Evolutionary conservation across 1,140 invertebrate species (phyloP).

Genomic region (Dufourea novaeangliae): DNA sequence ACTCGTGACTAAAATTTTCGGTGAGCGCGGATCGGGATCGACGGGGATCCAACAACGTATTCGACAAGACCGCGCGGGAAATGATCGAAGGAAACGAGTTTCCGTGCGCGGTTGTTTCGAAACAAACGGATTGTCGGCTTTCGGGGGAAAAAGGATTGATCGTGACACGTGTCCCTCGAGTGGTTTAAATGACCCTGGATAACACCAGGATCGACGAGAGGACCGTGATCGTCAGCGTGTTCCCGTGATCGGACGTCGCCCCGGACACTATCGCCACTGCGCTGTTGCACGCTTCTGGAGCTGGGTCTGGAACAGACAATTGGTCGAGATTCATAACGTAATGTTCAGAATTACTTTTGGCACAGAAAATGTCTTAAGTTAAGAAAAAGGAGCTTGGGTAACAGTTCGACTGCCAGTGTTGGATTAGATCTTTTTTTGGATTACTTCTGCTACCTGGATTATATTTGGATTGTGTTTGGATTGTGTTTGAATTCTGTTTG

Average conservation of each 20-base stretch:
- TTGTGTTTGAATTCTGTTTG: too few species aligned
- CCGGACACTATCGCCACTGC: constrained; percentile 83
- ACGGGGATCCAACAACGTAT: too few species aligned
- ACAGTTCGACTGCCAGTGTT: too few species aligned
- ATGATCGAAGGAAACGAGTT: constrained; percentile 40
- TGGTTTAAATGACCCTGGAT: constrained; percentile 67
- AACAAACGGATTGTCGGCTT: constrained; percentile 40
- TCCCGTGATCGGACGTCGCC: constrained; percentile 64
- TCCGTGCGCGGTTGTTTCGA: constrained; percentile 30
- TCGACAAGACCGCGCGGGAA: constrained; percentile 34
- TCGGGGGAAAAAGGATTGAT: constrained; percentile 42
- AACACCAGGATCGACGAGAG: constrained; percentile 60
- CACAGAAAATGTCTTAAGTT: too few species aligned
- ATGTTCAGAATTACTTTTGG: too few species aligned
- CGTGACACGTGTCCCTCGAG: constrained; percentile 21
- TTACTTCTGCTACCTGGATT: too few species aligned
- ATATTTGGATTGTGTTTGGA: too few species aligned
- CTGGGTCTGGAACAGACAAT: constrained; percentile 79
- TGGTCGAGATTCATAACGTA: too few species aligned
- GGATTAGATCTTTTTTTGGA: too few species aligned
- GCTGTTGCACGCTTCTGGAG: constrained; percentile 83
- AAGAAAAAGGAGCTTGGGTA: too few species aligned
- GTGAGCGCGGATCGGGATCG: too few species aligned
- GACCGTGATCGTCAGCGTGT: constrained; percentile 35
- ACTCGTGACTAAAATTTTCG: too few species aligned